These are phyloP conservation scores for Semnopithecus entellus DNA, from an alignment of 2,113 vertebrate genomes.

Conservation along the genomic window DNA sequence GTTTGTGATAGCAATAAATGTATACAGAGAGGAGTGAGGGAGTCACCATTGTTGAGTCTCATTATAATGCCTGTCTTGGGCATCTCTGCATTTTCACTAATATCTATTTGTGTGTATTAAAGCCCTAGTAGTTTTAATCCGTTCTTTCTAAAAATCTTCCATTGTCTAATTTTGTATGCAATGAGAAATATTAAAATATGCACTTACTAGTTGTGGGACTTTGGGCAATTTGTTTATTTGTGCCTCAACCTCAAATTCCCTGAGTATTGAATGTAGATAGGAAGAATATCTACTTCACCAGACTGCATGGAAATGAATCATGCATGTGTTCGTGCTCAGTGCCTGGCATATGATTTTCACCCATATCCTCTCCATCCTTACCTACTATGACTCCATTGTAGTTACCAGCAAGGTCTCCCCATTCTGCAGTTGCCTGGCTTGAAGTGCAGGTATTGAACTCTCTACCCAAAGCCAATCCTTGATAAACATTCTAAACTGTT, in stretches of 20 bases:
- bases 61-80: not conserved
- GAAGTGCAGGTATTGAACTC: not conserved
- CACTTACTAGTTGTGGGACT: not conserved
- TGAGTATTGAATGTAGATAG: not conserved
- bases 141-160: not conserved
- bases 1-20: not conserved
- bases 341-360: too few species aligned
- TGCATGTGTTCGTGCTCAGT: not conserved
- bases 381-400: fast-evolving
- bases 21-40: fast-evolving
- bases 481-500: not conserved
- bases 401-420: fast-evolving
- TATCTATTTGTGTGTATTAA: not conserved
- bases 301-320: not conserved
- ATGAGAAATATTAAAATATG: not conserved
- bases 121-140: not conserved
- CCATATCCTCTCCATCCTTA: not conserved
- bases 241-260: not conserved
- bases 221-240: not conserved
- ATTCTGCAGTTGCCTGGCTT: not conserved
- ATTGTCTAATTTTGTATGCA: not conserved
- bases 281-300: not conserved
- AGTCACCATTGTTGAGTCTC: not conserved
- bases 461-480: not conserved
- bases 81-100: not conserved